Evolutionary conservation across 2,888 invertebrate species (phyloP), one percentile per base, ranked within the genome.

Genomic region (Nemoura dubitans): DNA sequence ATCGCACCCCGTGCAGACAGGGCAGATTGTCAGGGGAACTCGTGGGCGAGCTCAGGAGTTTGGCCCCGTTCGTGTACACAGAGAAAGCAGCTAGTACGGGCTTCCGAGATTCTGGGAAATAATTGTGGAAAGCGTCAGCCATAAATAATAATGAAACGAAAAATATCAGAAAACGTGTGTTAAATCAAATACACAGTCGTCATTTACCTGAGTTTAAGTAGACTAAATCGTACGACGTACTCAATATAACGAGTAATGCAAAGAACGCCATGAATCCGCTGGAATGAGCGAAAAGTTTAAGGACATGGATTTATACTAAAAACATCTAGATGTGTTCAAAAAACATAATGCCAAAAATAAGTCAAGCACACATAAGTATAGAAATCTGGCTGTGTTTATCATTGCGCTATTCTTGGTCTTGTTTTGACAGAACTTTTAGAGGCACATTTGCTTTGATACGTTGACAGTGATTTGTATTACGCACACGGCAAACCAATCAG

Each of bases 1-100:
- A 92, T 59, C 94, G 91, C 6, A 94, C 91, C 14, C 94, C 94
- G 88, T 93, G 92, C 16, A 94, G 88, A 78, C 90, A 91, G 0
- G 90, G 89, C 28, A 93, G 89, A 26, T 90, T 90, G 1, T 90
- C 90, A 1, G 88, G 83, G 0, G 89, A 88, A 0, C 87, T 76
- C n/a, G 87, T n/a, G 14, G 21, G 2, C 0, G 91, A 91, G 25
- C 87, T 90, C 25, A 92, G 87, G 86, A 92, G 89, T 87, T 91
- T 91, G 2, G 88, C 88, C 0, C 90, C 90, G 88, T 92, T 92
- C 6, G 90, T 90, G 86, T 90, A 90, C 3, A 91, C 43, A 0
- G 93, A 92, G 89, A 93, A 92, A 0, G 91, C 89, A 7, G 90
- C 81, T 0, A 91, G 87, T 10, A 88, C 42, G 81, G 84, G 21